A percentile compares a stretch with the other conserved stretches of the same genome.
phyloP scores from a whole-genome alignment of 2,113 vertebrate species.

The Mormoops blainvillei region DNA sequence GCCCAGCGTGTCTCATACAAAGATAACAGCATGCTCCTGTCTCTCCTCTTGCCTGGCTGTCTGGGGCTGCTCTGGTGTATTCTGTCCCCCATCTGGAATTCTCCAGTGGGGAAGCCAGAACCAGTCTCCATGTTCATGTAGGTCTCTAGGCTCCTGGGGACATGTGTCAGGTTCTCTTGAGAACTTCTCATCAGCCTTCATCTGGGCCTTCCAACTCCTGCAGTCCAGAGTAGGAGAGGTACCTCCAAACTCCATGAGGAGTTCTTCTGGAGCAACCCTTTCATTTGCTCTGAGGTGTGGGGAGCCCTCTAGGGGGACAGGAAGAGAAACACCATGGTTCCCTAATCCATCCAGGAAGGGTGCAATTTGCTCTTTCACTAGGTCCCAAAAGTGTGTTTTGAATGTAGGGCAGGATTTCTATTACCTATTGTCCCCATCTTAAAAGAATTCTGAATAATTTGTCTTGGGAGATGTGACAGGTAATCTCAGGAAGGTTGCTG shows the following conservation, averaged over 20 bases:
- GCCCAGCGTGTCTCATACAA: not conserved
- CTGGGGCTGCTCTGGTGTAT: not conserved
- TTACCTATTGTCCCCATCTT: not conserved
- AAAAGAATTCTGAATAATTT: not conserved
- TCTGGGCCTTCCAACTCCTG: not conserved
- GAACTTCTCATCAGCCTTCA: not conserved
- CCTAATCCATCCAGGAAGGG: not conserved
- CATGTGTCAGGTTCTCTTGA: not conserved
- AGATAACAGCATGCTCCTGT: not conserved
- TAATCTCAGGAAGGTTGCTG: not conserved
- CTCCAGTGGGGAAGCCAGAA: not conserved
- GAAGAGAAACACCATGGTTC: not conserved
- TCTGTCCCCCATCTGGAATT: not conserved
- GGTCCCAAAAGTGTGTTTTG: not conserved
- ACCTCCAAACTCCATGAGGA: not conserved
- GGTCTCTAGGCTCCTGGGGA: not conserved
- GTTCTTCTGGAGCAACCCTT: not conserved
- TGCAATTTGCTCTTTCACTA: not conserved
- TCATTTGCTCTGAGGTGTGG: not conserved
- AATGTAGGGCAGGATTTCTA: not conserved
- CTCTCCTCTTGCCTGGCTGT: not conserved
- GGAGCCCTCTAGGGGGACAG: not conserved
- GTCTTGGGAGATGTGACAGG: not conserved
- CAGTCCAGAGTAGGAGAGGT: not conserved
- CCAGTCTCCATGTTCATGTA: not conserved